Conservation (phyloP, 2,797 vertebrate species). For the Monodelphis domestica region DNA sequence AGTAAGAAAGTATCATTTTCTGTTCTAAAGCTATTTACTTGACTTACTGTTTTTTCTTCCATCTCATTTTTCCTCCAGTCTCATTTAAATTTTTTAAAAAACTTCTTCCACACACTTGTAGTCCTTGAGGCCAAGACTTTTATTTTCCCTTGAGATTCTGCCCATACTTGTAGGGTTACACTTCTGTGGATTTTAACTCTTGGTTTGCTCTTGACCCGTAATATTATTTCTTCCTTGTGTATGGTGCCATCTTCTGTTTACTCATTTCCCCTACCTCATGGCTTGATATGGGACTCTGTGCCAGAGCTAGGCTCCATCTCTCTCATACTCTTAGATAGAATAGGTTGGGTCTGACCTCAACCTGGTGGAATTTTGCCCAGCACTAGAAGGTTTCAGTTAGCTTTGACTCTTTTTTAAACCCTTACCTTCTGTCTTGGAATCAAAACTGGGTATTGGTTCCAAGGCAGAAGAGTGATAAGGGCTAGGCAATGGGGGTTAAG, state of each 20-base stretch:
- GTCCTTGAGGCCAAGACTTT: neutral
- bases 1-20: neutral
- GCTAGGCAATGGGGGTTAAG: too few relatives aligned
- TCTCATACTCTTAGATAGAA: neutral
- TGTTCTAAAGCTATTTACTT: neutral
- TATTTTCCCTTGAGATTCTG: neutral
- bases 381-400: neutral
- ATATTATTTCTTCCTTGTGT: neutral
- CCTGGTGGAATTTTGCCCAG: neutral
- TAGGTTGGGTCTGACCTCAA: neutral
- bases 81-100: neutral
- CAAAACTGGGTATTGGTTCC: too few relatives aligned
- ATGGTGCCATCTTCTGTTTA: neutral
- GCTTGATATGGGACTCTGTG: neutral
- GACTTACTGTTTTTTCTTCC: neutral
- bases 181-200: neutral
- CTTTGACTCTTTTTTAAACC: neutral
- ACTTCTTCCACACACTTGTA: neutral
- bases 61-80: neutral
- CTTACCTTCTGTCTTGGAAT: too few relatives aligned
- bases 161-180: neutral
- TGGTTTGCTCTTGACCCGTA: neutral
- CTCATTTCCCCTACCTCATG: neutral
- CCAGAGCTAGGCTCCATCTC: neutral
- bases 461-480: too few relatives aligned